These are phyloP conservation scores for Epinephelus malabaricus DNA, from an alignment of 2,797 vertebrate genomes.

Conservation along the genomic window DNA sequence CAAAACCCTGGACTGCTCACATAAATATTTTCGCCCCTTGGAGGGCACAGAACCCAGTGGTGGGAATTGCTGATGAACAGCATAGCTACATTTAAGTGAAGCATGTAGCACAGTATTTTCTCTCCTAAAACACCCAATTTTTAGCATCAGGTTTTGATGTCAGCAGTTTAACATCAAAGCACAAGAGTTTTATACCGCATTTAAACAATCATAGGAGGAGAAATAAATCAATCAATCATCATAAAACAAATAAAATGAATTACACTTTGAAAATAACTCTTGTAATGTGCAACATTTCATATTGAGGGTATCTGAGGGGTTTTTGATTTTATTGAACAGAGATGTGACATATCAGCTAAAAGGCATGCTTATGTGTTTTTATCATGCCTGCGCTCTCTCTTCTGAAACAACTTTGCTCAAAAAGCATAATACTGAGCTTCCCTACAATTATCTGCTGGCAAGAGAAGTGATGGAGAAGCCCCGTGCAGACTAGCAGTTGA, in stretches of 20 bases:
- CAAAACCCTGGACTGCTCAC: no score
- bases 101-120: background rate
- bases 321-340: background rate
- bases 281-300: background rate
- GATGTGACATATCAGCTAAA: constrained; percentile 4
- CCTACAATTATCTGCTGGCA: constrained; percentile 12
- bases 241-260: background rate
- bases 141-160: constrained; percentile 7
- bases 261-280: background rate
- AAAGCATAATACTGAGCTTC: constrained; percentile 27
- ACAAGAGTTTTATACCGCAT: background rate
- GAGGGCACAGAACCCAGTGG: no score
- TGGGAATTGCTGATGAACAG: background rate
- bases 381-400: background rate
- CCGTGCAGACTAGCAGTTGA: constrained; percentile 24
- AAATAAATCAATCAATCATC: background rate
- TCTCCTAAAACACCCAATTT: background rate
- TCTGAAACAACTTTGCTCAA: constrained; percentile 18
- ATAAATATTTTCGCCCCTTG: no score
- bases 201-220: background rate
- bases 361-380: constrained; percentile 2
- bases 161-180: no score
- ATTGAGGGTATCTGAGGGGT: background rate
- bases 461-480: constrained; percentile 15
- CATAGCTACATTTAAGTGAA: background rate